These are phyloP conservation scores for Pangasianodon gigas DNA, from an alignment of 2,113 vertebrate species.

Conservation along the genomic window DNA sequence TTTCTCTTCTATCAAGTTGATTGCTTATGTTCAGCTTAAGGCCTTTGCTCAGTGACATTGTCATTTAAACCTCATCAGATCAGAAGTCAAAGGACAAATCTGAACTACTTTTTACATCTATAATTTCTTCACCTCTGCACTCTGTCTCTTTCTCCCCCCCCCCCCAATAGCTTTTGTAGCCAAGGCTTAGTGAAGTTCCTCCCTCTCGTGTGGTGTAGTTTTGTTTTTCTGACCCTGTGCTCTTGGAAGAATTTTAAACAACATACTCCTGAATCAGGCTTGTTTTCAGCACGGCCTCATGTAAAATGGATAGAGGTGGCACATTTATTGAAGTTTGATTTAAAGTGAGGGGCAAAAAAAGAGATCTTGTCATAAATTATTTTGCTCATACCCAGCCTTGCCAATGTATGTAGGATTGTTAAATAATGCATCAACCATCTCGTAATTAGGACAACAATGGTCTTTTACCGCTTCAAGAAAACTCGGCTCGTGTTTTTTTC, in stretches of 20 bases:
- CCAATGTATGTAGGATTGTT: conserved; percentile 75
- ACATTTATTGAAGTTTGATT: conserved; percentile 82
- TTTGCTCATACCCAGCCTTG: conserved; percentile 75
- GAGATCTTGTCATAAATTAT: conserved; percentile 79
- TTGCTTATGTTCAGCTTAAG: not conserved
- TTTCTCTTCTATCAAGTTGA: not conserved
- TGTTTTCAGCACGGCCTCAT: conserved; percentile 74
- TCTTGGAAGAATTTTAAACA: conserved; percentile 69
- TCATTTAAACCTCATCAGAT: not conserved
- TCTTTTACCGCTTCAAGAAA: conserved; percentile 67
- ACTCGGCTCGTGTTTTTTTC: conserved; percentile 49
- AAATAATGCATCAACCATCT: conserved; percentile 77
- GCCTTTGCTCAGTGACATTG: not conserved
- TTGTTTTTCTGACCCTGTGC: conserved; percentile 73
- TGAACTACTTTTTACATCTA: not conserved
- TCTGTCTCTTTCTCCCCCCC: not conserved
- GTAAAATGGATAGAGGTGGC: conserved; percentile 77
- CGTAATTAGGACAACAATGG: conserved; percentile 83
- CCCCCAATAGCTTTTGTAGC: conserved; percentile 27
- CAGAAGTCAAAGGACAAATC: not conserved
- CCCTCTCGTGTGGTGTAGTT: conserved; percentile 53
- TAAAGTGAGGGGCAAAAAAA: conserved; percentile 64
- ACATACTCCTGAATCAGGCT: conserved; percentile 63
- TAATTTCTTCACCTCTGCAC: conserved; percentile 3
- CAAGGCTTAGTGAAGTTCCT: conserved; percentile 56